Evolutionary conservation across 1,140 invertebrate genomes (phyloP), one percentile per base, ranked within the genome.

Genomic region (Asobara japonica): DNA sequence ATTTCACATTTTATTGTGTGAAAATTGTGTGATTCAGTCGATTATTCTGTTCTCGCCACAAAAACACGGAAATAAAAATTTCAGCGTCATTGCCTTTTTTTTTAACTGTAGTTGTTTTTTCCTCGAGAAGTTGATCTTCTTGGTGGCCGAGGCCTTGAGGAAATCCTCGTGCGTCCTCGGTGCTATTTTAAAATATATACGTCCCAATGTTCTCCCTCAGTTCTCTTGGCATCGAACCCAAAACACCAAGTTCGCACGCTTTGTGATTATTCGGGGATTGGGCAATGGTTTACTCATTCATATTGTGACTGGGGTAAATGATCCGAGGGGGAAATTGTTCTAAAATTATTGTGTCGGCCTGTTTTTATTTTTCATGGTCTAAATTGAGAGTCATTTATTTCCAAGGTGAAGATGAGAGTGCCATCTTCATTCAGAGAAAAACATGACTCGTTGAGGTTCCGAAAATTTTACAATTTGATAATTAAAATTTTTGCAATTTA

Each of bases 131-230:
- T 45, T 45, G 41, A 45, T 45, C n/a, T 45, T 45, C 41, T 2
- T 16, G 13, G 18, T 13, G 41, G n/a, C 41, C 41, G 41, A 45
- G 41, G 41, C 41, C 41, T 45, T 45, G 41, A 16, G 41, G 41
- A 45, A 45, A 45, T 45, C 41, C 41, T 45, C 41, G 41, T 45
- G 41, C 41, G 41, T 45, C 41, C 41, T 45, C 41, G 41, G 41
- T n/a, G 41, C 41, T 45, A 45, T 45, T 45, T 45, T 45, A 45
- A 45, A 45, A 45, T 45, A 45, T 45, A n/a, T 16, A 45, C 13
- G 41, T 45, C 41, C 41, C 41, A 45, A 45, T 45, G 41, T 13
- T 45, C 41, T 45, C 41, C n/a, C 41, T 45, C 41, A 45, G 41
- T 45, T 45, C 18, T 16, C 41, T 45, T 45, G 41, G 41, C 41